Evolutionary conservation across 2,888 invertebrate species (phyloP).

Genomic region (Diarsia rubi): DNA sequence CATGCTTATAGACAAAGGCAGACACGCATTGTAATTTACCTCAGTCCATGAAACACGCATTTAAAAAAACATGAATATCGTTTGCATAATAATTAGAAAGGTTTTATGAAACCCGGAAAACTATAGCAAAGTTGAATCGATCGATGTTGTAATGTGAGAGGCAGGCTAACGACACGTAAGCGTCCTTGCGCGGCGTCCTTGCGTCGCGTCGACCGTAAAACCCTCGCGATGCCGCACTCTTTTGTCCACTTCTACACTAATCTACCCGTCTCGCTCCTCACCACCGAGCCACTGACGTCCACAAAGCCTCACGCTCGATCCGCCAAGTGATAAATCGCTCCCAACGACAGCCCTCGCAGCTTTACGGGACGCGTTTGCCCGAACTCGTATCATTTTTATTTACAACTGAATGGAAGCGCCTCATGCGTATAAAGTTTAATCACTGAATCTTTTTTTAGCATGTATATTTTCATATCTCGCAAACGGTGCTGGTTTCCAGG

Average conservation of each 20-base stretch:
- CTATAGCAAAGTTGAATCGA: slow-evolving; percentile 17
- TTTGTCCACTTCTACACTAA: slow-evolving; percentile 65
- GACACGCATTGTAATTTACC: slow-evolving; percentile 21
- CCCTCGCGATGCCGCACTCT: slow-evolving; percentile 73
- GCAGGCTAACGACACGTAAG: slow-evolving; percentile 78
- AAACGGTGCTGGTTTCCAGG: slow-evolving; percentile 64
- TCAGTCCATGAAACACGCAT: slow-evolving; percentile 4
- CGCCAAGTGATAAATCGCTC: slow-evolving; percentile 85
- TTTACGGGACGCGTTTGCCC: slow-evolving; percentile 79
- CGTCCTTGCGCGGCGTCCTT: slow-evolving; percentile 89
- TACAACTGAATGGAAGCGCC: slow-evolving; percentile 81
- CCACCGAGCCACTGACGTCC: slow-evolving; percentile 64
- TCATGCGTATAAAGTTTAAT: slow-evolving; percentile 82
- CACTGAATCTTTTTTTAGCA: slow-evolving; percentile 77
- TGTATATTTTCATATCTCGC: slow-evolving; percentile 73
- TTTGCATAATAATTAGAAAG: background rate
- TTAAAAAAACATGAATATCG: background rate
- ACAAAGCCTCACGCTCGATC: slow-evolving; percentile 79
- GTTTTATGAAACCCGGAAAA: slow-evolving; percentile 18
- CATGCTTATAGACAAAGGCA: slow-evolving; percentile 27
- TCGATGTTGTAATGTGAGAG: slow-evolving; percentile 39
- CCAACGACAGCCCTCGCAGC: slow-evolving; percentile 81
- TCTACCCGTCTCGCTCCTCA: slow-evolving; percentile 71
- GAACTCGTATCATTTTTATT: slow-evolving; percentile 82
- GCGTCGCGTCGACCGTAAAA: slow-evolving; percentile 80